Percentiles rank a stretch among this genome's conserved stretches.
Evolutionary conservation across 1,140 invertebrate species (phyloP).

Genomic region (Leptopilina boulardi): DNA sequence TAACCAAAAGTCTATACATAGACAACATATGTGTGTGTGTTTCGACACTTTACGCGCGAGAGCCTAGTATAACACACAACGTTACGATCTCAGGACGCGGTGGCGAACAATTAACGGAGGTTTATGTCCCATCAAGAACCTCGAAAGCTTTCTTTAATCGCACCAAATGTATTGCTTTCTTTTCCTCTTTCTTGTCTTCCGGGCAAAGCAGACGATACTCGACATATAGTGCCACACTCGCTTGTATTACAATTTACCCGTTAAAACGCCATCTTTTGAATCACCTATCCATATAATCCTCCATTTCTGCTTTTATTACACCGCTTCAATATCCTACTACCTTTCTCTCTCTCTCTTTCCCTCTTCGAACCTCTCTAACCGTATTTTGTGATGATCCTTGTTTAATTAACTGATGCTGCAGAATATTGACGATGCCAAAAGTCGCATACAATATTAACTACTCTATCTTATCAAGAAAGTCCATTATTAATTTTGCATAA

Average conservation of each 20-base stretch:
- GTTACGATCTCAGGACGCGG: conserved; percentile 35
- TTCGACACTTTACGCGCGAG: conserved; percentile 22
- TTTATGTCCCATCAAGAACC: conserved; percentile 53
- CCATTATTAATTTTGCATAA: too few species aligned
- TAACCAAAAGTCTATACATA: background rate
- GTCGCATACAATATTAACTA: too few species aligned
- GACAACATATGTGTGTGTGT: background rate
- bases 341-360: background rate
- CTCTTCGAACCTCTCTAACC: background rate
- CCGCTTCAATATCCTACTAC: background rate
- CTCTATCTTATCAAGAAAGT: too few species aligned
- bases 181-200: conserved; percentile 32
- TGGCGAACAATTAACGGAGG: conserved; percentile 49
- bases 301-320: conserved; percentile 20
- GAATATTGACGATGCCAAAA: too few species aligned
- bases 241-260: conserved; percentile 24
- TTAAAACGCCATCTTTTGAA: conserved; percentile 30
- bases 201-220: conserved; percentile 2
- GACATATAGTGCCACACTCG: conserved; percentile 19
- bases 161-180: conserved; percentile 53
- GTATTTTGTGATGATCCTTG: background rate
- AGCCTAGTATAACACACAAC: conserved; percentile 23
- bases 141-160: conserved; percentile 53
- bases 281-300: conserved; percentile 29
- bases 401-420: background rate